A percentile compares a stretch with the other conserved stretches of the same genome.
phyloP scores from a whole-genome alignment of 2,888 invertebrate species.

The Mesorhabditis spiculigera region DNA sequence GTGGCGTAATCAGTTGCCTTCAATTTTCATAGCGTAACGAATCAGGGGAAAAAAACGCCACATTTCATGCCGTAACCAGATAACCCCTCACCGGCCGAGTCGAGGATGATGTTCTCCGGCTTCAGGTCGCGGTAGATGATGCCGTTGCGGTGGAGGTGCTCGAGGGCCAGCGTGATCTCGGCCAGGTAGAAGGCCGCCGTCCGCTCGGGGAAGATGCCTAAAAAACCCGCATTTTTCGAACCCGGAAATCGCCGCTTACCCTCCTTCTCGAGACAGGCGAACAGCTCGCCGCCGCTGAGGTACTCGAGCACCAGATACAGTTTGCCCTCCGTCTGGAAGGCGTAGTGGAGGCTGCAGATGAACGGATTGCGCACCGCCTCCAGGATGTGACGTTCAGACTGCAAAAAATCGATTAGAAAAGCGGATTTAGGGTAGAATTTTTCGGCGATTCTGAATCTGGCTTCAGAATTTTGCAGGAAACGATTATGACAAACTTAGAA shows the following conservation, averaged over 20 bases:
- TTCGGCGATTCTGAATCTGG: neutral
- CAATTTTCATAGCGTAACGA: neutral
- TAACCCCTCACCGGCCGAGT: conserved; percentile 81
- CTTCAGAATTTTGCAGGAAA: neutral
- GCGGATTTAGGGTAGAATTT: neutral
- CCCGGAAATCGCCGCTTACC: conserved; percentile 59
- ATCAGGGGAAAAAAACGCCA: neutral
- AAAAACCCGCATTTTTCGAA: neutral
- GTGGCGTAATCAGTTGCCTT: neutral
- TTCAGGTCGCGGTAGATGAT: conserved; percentile 97
- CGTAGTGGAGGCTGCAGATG: conserved; percentile 96
- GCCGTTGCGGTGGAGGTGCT: conserved; percentile 82
- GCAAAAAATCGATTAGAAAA: conserved; percentile 1
- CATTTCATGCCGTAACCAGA: conserved; percentile 59
- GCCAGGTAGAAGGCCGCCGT: conserved; percentile 94
- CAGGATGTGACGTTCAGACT: conserved; percentile 93
- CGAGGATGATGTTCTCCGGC: conserved; percentile 94
- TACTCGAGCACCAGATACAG: conserved; percentile 98
- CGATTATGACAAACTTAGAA: neutral
- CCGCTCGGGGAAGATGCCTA: conserved; percentile 90
- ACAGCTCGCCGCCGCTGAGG: conserved; percentile 95
- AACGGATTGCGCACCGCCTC: conserved; percentile 98
- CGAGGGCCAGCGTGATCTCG: conserved; percentile 92
- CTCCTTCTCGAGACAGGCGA: conserved; percentile 97
- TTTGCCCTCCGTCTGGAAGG: conserved; percentile 99